Conservation (phyloP, 2,888 invertebrate genomes). For the Parnassius orleans region DNA sequence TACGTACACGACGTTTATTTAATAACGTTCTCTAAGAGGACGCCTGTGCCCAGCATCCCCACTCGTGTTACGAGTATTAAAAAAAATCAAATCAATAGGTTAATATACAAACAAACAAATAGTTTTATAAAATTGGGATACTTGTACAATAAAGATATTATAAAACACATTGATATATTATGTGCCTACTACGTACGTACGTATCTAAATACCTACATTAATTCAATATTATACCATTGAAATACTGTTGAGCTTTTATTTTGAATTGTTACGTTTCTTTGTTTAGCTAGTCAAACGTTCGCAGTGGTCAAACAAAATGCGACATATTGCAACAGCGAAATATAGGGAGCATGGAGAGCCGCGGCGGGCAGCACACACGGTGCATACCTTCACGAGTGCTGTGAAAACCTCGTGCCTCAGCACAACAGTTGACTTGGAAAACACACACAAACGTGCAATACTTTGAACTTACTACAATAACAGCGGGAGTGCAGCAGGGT, state of each 20-base stretch:
- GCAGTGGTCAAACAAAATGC: constrained; percentile 43
- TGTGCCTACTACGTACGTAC: too few species aligned
- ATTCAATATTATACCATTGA: too few species aligned
- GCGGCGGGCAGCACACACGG: constrained; percentile 45
- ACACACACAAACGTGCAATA: constrained; percentile 48
- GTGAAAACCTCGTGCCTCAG: constrained; percentile 69
- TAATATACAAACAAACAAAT: too few species aligned
- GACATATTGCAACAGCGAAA: constrained; percentile 52
- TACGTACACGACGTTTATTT: too few species aligned
- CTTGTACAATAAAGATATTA: too few species aligned
- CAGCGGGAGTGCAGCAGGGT: constrained; percentile 39
- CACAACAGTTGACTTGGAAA: constrained; percentile 73
- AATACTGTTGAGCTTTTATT: background rate
- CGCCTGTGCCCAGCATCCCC: too few species aligned
- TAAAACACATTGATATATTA: too few species aligned
- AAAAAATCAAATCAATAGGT: too few species aligned
- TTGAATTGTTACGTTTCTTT: constrained; percentile 33
- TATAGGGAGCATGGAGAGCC: constrained; percentile 60
- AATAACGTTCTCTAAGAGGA: too few species aligned
- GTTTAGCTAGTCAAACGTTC: constrained; percentile 42
- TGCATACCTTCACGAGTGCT: constrained; percentile 45
- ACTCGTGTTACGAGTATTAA: too few species aligned
- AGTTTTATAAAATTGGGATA: too few species aligned
- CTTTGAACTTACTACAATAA: constrained; percentile 59
- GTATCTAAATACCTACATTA: too few species aligned